Evolutionary conservation across 2,797 vertebrate species (phyloP), one percentile per base, ranked within the genome.

Genomic region (Sphenodon punctatus): DNA sequence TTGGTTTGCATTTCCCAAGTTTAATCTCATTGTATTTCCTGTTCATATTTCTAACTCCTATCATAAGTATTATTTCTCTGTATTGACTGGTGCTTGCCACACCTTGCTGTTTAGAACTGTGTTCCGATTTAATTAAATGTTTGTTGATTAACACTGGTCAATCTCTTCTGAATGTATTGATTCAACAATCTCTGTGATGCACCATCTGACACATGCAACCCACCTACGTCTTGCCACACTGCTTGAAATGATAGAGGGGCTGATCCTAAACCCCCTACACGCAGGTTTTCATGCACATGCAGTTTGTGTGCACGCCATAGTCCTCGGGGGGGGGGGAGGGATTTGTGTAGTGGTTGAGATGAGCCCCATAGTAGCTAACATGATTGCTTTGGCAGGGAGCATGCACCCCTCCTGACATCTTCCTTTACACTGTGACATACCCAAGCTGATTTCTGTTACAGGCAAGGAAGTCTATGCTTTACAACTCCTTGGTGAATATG

Each of bases 41-140:
- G n/a, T 51, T 51, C 51, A 12, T 65, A 65, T 32, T 84, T 84
- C 19, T 23, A 38, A 58, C 73, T 39, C 46, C 27, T 12, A 4
- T 34, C 56, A 38, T 0, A 1, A 2, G 0, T 10, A 22, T 66
- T 59, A 39, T 5, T 61, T 6, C 46, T 49, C 36, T 69, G 25
- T 23, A 25, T 78, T 49, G 23, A 11, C 16, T 69, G 45, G 5
- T 61, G 12, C 16, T 75, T 75, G 12, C 38, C 43, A 12, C 22
- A 32, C 5, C 75, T 16, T 51, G 4, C 10, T 49, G n/a, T 68
- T 78, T 67, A 32, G 3, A 60, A 79, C 41, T 2, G 6, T 43
- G 10, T 17, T 55, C 23, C 84, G 42, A 8, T 68, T 39, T 49
- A 69, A 49, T 34, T 48, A 48, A 69, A 14, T 16, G 5, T 10